These are phyloP conservation scores for Ptychobarbus kaznakovi DNA, from an alignment of 2,797 vertebrate species.

Conservation along the genomic window DNA sequence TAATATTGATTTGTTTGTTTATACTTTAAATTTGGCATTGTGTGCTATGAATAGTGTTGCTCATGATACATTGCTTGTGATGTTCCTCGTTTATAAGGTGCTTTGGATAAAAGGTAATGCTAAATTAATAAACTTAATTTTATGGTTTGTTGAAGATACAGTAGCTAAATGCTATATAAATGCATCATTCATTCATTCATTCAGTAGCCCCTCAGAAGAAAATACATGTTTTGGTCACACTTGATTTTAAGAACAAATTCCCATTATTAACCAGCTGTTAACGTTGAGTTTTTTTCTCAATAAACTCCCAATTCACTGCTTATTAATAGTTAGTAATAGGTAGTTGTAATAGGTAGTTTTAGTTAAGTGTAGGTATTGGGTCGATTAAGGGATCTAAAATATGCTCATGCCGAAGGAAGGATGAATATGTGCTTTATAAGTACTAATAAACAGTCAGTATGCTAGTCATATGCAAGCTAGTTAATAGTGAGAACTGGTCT, in stretches of 20 bases:
- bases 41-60: not conserved
- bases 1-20: not conserved
- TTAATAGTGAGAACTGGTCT: not conserved
- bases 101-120: not conserved
- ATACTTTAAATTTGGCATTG: not conserved
- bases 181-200: too few species aligned
- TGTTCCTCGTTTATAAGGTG: not conserved
- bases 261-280: too few species aligned
- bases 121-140: not conserved
- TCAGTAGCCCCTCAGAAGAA: not conserved
- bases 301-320: not conserved
- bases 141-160: not conserved
- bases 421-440: not conserved
- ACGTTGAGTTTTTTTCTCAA: not conserved
- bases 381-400: not conserved
- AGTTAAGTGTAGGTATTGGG: not conserved
- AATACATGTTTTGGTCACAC: not conserved
- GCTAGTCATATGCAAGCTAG: not conserved
- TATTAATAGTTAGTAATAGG: not conserved
- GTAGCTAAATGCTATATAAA: too few species aligned
- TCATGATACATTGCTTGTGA: not conserved
- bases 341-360: too few species aligned
- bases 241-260: not conserved
- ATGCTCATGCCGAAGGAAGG: not conserved
- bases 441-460: not conserved